Conservation (phyloP, 2,113 vertebrate species). For the Salvelinus alpinus region DNA sequence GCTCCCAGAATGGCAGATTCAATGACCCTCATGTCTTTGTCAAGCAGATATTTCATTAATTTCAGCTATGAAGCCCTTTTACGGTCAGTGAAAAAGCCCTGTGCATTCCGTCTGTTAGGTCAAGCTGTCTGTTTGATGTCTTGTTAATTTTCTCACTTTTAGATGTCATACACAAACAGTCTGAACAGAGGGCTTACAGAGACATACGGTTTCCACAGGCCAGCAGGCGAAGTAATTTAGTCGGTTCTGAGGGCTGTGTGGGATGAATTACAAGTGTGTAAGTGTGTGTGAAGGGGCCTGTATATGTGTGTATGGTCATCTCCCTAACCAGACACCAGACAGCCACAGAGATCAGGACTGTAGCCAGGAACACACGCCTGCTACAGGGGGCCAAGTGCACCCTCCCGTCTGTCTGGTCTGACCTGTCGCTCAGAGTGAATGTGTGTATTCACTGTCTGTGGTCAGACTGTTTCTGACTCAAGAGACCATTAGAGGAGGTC, state of each 20-base stretch:
- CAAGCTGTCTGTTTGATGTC: slow-evolving; percentile 30
- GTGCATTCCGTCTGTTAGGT: slow-evolving; percentile 45
- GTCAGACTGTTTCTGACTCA: not conserved
- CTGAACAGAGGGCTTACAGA: slow-evolving; percentile 20
- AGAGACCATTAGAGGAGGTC: not conserved
- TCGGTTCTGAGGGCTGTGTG: not conserved
- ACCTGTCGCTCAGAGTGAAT: not conserved
- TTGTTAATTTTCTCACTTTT: slow-evolving; percentile 43
- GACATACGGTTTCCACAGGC: slow-evolving; percentile 6
- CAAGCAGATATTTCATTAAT: slow-evolving; percentile 57
- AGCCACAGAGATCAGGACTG: not conserved
- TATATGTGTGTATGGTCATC: slow-evolving; percentile 5
- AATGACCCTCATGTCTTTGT: slow-evolving; percentile 46
- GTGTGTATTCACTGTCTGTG: too few relatives aligned
- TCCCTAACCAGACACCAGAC: not conserved
- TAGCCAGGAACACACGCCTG: not conserved
- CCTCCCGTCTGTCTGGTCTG: not conserved
- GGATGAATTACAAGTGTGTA: not conserved
- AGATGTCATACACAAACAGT: slow-evolving; percentile 11
- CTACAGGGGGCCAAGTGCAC: not conserved
- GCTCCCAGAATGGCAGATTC: slow-evolving; percentile 46
- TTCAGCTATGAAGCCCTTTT: slow-evolving; percentile 24
- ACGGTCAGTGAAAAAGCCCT: slow-evolving; percentile 26
- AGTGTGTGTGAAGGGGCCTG: slow-evolving; percentile 10
- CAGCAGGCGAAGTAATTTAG: not conserved